Evolutionary conservation across 2,888 invertebrate species (phyloP).

Genomic region (Zaprionus bogoriensis): DNA sequence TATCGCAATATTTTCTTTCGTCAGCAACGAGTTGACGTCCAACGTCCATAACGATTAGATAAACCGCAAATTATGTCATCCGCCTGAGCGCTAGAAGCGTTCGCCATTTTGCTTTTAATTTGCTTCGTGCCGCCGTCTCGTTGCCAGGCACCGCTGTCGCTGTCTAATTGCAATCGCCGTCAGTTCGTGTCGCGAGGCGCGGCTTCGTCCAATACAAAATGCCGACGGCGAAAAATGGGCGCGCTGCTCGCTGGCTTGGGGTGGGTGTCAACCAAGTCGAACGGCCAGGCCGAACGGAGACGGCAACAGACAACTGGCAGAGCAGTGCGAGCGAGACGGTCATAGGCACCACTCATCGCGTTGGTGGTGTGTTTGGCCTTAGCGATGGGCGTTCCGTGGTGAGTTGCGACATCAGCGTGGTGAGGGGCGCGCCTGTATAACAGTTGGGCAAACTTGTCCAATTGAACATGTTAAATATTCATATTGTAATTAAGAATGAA

Average conservation of each 20-base stretch:
- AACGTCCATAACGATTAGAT: slow-evolving; percentile 5
- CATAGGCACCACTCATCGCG: neutral
- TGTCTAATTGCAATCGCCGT: slow-evolving; percentile 54
- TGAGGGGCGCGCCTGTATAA: slow-evolving; percentile 38
- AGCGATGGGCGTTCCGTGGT: slow-evolving; percentile 45
- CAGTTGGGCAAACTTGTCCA: slow-evolving; percentile 22
- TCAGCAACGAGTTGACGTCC: too few relatives aligned
- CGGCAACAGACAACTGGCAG: neutral
- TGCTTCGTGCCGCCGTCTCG: slow-evolving; percentile 4
- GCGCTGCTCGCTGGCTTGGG: slow-evolving; percentile 38
- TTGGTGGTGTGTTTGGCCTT: slow-evolving; percentile 32
- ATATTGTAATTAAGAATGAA: neutral
- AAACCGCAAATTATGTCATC: slow-evolving; percentile 8
- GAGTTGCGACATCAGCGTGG: slow-evolving; percentile 27
- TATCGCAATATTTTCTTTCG: too few relatives aligned
- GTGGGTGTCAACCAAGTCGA: slow-evolving; percentile 41
- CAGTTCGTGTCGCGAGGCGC: slow-evolving; percentile 22
- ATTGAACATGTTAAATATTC: neutral
- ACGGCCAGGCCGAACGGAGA: slow-evolving; percentile 4
- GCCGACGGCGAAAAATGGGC: slow-evolving; percentile 69
- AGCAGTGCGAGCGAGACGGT: slow-evolving; percentile 29
- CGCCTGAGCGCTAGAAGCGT: slow-evolving; percentile 4
- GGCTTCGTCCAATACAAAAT: slow-evolving; percentile 60
- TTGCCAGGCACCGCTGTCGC: slow-evolving; percentile 14
- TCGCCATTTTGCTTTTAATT: slow-evolving; percentile 52